Base-by-base conservation (phyloP, 2,888 invertebrate genomes). In the Acleris literana region DNA sequence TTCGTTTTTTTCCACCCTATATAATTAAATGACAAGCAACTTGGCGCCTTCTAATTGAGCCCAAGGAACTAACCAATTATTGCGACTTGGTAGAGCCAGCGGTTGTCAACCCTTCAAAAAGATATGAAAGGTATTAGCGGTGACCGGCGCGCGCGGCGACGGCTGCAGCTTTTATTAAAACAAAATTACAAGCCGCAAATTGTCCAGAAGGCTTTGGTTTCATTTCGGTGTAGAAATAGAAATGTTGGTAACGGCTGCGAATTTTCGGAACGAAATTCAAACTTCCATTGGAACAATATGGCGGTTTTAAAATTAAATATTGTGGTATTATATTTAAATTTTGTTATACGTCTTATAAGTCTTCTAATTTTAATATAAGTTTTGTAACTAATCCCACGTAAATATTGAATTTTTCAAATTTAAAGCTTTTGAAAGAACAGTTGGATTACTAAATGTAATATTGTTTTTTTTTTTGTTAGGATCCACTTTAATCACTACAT, bases 141-240 rank as follows among this genome's bases (percentile, higher is more conserved):
- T 90, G 87, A 82, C 79, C 79, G 76, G 83, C 86, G 89, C 89
- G 90, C 87, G 79, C 77, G 74, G 87, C 87, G 86, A 86, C 90
- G 87, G 88, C 89, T 88, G 91, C 79, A 78, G 84, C 89, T 86
- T 91, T 91, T 91, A 91, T 92, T 91, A 91, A 91, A 92, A 90
- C 90, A 88, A 88, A 90, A 90, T 90, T 88, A 89, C 85, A 81
- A 78, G 80, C 90, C 91, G 71, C 90, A 87, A 86, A 90, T 84
- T 81, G 85, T 85, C 88, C 89, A 80, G 88, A 86, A 84, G 74
- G 82, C 13, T 55, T 59, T 44, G 60, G 55, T 55, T 65, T 66
- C 56, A 66, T 62, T 61, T 62, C 25, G 56, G 52, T 22, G 51
- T 44, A 53, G 51, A 52, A 66, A 53, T 56, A 62, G 51, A 56